Percentiles rank a stretch among this genome's conserved stretches.
These are phyloP conservation scores for Drosophila mettleri DNA, from an alignment of 2,888 invertebrate genomes.

Conservation along the genomic window DNA sequence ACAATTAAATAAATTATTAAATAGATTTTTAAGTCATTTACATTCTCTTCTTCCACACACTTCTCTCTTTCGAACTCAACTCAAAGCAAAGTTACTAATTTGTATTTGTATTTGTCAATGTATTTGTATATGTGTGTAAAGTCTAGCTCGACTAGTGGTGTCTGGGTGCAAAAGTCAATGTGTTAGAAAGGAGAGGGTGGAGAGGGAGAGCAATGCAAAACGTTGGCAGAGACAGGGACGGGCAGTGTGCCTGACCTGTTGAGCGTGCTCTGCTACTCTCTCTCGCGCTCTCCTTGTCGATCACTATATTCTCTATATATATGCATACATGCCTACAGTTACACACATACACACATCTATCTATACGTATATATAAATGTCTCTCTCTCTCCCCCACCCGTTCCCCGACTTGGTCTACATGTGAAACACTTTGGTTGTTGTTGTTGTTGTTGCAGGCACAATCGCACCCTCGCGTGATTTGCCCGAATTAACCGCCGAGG, in stretches of 20 bases:
- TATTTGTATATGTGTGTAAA: constrained; percentile 78
- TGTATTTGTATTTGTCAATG: constrained; percentile 74
- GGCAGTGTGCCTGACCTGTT: constrained; percentile 8
- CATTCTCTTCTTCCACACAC: constrained; percentile 41
- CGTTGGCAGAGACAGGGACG: constrained; percentile 4
- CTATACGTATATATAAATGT: constrained; percentile 28
- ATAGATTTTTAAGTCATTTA: constrained; percentile 40
- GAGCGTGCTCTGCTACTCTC: constrained; percentile 2
- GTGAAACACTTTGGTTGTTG: constrained; percentile 71
- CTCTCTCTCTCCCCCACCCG: constrained; percentile 21
- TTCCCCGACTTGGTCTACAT: constrained; percentile 50
- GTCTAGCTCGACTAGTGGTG: constrained; percentile 39
- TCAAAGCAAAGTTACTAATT: constrained; percentile 37
- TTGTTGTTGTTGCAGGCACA: constrained; percentile 93
- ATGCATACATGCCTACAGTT: constrained; percentile 5
- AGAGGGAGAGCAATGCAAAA: constrained; percentile 29
- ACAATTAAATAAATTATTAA: constrained; percentile 45
- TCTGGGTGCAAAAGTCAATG: constrained; percentile 64
- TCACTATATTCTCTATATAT: constrained; percentile 15
- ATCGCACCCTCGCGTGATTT: constrained; percentile 95
- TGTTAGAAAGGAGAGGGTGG: no score
- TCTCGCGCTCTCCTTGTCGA: not conserved
- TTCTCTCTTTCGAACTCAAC: constrained; percentile 51
- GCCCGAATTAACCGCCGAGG: constrained; percentile 91
- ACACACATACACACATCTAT: constrained; percentile 17